Conservation (phyloP, 2,113 vertebrate genomes). For the Neolamprologus ventralis region DNA sequence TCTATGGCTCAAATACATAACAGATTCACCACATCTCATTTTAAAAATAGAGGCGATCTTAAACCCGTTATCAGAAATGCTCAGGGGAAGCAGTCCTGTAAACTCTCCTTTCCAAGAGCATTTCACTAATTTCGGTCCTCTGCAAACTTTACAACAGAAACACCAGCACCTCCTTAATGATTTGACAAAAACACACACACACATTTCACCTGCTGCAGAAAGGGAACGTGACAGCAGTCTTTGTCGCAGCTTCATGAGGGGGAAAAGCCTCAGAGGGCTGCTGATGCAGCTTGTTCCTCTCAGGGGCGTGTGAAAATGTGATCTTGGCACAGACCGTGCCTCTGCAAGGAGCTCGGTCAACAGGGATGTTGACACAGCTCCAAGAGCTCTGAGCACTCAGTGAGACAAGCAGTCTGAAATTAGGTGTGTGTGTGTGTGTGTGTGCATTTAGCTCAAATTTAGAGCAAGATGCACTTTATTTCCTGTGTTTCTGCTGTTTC, state of each 20-base stretch:
- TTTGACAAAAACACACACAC: background rate
- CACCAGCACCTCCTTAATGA: background rate
- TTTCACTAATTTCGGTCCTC: background rate
- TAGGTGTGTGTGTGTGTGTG: background rate
- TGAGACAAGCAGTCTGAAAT: background rate
- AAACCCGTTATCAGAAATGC: background rate
- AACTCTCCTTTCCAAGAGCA: background rate
- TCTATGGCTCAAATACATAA: background rate
- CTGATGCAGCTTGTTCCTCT: constrained; percentile 28
- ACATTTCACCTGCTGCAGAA: constrained; percentile 28
- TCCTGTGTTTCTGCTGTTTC: background rate
- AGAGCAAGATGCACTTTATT: background rate
- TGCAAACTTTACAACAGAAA: background rate
- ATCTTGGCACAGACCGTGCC: constrained; percentile 27
- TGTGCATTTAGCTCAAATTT: background rate
- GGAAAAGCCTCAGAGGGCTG: constrained; percentile 14
- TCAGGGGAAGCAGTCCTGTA: accelerated
- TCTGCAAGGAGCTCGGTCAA: constrained; percentile 34
- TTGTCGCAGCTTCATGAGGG: constrained; percentile 6
- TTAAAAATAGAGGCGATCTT: background rate
- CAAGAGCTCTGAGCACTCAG: background rate
- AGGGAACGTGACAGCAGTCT: background rate
- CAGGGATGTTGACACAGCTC: constrained; percentile 52
- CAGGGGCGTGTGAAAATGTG: constrained; percentile 49
- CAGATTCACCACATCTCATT: background rate